Evolutionary conservation across 2,113 vertebrate genomes (phyloP).

Genomic region (Hippocampus guttulatus): DNA sequence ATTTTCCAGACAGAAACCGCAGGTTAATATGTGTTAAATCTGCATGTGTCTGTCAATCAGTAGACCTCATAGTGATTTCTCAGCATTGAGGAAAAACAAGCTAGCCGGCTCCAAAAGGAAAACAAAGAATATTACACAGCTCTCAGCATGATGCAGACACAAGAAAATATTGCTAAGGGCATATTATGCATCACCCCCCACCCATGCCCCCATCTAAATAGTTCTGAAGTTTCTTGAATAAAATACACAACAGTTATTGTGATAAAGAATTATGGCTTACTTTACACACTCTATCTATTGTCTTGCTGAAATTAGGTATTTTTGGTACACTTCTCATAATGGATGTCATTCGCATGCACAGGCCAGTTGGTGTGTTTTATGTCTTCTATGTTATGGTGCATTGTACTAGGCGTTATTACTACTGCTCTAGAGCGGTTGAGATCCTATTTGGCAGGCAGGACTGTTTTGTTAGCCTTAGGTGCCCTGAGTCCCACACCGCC

Average conservation of each 20-base stretch:
- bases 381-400: too few species aligned
- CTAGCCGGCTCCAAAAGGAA: background rate
- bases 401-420: too few species aligned
- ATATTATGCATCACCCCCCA: too few species aligned
- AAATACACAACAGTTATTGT: background rate
- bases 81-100: background rate
- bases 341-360: too few species aligned
- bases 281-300: background rate
- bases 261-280: background rate
- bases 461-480: too few species aligned
- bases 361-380: too few species aligned
- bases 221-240: background rate
- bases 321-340: too few species aligned
- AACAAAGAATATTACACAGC: background rate
- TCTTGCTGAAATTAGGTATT: background rate
- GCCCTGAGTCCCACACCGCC: too few species aligned
- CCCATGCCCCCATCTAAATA: too few species aligned
- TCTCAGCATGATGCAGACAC: background rate
- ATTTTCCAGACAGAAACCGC: conserved; percentile 10
- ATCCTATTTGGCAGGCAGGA: too few species aligned
- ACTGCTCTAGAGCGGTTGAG: too few species aligned
- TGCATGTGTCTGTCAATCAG: conserved; percentile 2
- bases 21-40: background rate
- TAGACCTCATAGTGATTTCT: background rate
- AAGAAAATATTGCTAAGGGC: too few species aligned